A percentile compares a stretch with the other conserved stretches of the same genome.
Conservation (phyloP, 2,797 vertebrate genomes). For the Xiphophorus birchmanni region DNA sequence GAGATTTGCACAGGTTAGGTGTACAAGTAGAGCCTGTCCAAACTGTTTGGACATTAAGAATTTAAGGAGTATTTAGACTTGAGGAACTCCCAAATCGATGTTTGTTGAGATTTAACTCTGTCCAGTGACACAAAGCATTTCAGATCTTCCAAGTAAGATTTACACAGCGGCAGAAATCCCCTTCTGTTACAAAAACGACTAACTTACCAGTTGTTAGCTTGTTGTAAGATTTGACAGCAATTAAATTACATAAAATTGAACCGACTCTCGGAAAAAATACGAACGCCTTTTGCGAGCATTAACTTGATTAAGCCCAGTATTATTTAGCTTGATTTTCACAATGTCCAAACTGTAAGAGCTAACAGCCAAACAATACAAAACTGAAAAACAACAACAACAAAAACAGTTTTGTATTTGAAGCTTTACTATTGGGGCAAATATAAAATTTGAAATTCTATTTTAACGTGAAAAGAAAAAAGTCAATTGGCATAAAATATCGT, state of each 20-base stretch:
- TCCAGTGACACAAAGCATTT: background rate
- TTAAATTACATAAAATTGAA: background rate
- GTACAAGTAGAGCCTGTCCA: background rate
- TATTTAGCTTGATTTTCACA: background rate
- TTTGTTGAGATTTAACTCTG: background rate
- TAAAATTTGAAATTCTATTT: constrained; percentile 11
- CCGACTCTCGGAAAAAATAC: background rate
- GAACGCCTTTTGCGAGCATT: background rate
- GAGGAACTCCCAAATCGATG: background rate
- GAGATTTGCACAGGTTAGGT: background rate
- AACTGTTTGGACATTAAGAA: background rate
- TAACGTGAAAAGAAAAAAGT: background rate
- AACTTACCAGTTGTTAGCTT: background rate
- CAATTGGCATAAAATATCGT: constrained; percentile 12
- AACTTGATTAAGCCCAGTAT: background rate
- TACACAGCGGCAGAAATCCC: background rate
- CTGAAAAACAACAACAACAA: background rate
- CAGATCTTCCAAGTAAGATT: background rate
- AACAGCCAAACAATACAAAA: background rate
- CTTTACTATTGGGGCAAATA: background rate
- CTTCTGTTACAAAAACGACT: background rate
- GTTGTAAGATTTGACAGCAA: background rate
- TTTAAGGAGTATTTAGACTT: background rate
- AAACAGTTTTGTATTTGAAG: background rate
- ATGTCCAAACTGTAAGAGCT: background rate